Base-by-base conservation (phyloP, 1,140 invertebrate species). In the Panulirus ornatus region DNA sequence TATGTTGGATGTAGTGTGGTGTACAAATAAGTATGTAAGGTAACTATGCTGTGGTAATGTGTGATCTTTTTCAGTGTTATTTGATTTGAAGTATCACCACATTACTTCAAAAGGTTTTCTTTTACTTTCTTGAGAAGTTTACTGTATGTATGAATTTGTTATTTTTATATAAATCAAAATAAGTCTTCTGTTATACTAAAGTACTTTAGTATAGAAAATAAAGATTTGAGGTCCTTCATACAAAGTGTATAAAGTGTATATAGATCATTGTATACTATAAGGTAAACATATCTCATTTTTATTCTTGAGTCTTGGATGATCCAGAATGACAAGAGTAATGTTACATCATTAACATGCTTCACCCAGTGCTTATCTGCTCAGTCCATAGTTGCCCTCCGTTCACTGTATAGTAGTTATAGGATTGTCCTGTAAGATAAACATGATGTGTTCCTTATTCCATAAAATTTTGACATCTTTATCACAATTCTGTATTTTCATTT, bases 231-330 rank as follows among this genome's bases (percentile, higher is more conserved):
- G n/a, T 66, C 27, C n/a, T 66, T 66, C 44, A 47, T 16, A 3
- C n/a, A 66, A 66, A 30, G 58, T 66, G 58, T 66, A 66, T 66
- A 66, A 30, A 66, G 58, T 66, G 58, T 66, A 66, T 30, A 66
- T 66, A 66, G 22, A 66, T 66, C 58, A 66, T 66, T 27, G 6
- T 66, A 11, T 47, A 66, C n/a, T 66, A 8, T 66, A 66, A 66
- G 58, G 58, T 66, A 66, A 3, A 66, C 16, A 27, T 66, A 30
- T 66, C n/a, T 66, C 58, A 66, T 58, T n/a, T n/a, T n/a, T 58
- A 58, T 27, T 58, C 58, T 66, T 66, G 27, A 30, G 22, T 66
- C 11, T 66, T 66, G 16, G 9, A 22, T 66, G 30, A 66, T 66
- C n/a, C 22, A 66, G 22, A 66, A 30, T 30, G 58, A 66, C 6